Evolutionary conservation across 92 coral and sea anemone genomes (phyloP), one percentile per base, ranked within the genome.

Genomic region (Phymanthus crucifer): DNA sequence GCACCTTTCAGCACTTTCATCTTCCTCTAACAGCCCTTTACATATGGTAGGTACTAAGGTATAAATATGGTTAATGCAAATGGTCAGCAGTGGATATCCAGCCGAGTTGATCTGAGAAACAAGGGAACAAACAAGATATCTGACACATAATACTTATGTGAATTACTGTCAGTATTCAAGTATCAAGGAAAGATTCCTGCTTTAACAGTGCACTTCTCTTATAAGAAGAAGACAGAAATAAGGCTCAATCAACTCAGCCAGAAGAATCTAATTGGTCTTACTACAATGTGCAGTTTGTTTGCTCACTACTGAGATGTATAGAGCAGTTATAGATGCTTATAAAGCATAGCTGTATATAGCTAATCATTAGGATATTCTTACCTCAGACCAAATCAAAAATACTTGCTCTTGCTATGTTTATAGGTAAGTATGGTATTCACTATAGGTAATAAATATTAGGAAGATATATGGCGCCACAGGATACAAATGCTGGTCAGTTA

Each of bases 401-500:
- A 70, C 52, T 36, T 61, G 68, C 29, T 9, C 33, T 61, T 61
- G 68, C 34, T 61, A 61, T 61, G 29, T 61, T 61, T 61, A n/a
- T n/a, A 34, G 34, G 23, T 61, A 61, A 27, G 12, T 61, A 61
- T 61, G 68, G 32, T 29, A 61, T 24, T 14, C 68, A 27, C 29
- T 27, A 24, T 29, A 29, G 68, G 23, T 61, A 24, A 61, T 61
- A 61, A 61, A 61, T 54, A 54, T 54, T 29, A 61, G 68, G 68
- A n/a, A 43, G 47, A 72, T 27, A 54, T 12, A 26, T 16, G 12
- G 27, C 3, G 12, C 11, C 27, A 21, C 64, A 54, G 10, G 27
- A 58, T 38, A 38, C 48, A 3, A 47, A 21, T 24, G 56, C 17
- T 32, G 32, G 16, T 18, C 26, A 27, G 32, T 92, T 77, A 95